A percentile compares a stretch with the other conserved stretches of the same genome.
phyloP scores from a whole-genome alignment of 2,113 vertebrate species.

The Hemicordylus capensis region DNA sequence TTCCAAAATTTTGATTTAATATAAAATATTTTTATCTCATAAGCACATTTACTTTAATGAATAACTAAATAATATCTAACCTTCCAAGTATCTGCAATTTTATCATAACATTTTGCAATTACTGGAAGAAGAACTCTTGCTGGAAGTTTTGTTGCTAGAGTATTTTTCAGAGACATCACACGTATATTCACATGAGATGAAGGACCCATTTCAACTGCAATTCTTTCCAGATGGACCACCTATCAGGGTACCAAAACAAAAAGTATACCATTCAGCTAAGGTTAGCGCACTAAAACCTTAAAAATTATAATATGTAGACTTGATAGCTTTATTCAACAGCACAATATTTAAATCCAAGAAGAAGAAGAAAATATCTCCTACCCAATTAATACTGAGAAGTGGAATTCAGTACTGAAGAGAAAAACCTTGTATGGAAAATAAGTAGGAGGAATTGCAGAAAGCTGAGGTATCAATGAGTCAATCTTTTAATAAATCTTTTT shows the following conservation, averaged over 20 bases:
- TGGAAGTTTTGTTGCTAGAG: slow-evolving; percentile 85
- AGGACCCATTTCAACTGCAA: slow-evolving; percentile 74
- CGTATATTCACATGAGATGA: slow-evolving; percentile 79
- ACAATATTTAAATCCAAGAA: no score
- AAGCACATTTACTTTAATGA: not conserved
- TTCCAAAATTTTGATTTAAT: not conserved
- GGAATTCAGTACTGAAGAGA: no score
- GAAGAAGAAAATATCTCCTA: no score
- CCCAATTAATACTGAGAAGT: no score
- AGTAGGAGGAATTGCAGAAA: no score
- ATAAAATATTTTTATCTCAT: not conserved
- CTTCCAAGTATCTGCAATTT: slow-evolving; percentile 78
- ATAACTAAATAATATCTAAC: slow-evolving; percentile 63
- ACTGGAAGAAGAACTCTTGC: slow-evolving; percentile 89
- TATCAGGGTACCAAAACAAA: slow-evolving; percentile 52
- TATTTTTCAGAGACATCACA: slow-evolving; percentile 80
- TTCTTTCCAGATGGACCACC: slow-evolving; percentile 84
- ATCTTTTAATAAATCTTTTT: no score
- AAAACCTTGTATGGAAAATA: no score
- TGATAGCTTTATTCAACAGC: no score
- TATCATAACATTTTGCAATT: slow-evolving; percentile 80
- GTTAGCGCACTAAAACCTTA: no score
- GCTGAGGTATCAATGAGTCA: no score
- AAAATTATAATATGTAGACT: no score
- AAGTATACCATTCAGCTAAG: not conserved